These are phyloP conservation scores for Drosophila seclusa DNA, from an alignment of 2,888 invertebrate species.

Conservation along the genomic window DNA sequence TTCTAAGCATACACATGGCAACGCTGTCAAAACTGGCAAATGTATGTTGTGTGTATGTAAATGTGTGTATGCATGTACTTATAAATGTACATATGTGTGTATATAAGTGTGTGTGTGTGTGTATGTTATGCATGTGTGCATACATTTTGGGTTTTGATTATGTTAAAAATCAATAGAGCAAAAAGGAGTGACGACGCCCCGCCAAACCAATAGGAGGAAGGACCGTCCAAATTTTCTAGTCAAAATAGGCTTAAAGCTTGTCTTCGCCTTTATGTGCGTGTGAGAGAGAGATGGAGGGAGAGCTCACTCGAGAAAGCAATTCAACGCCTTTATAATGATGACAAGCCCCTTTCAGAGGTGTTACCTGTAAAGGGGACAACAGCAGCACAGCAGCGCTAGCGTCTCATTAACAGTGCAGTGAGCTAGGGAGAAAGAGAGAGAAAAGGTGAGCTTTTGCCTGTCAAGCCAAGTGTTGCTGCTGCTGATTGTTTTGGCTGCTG, in stretches of 20 bases:
- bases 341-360: conserved; percentile 56
- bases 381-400: conserved; percentile 42
- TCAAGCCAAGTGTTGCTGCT: conserved; percentile 59
- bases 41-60: conserved; percentile 8
- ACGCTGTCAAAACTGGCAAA: conserved; percentile 52
- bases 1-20: conserved; percentile 60
- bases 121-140: conserved; percentile 53
- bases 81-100: conserved; percentile 16
- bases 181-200: conserved; percentile 76
- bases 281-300: conserved; percentile 10
- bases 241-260: conserved; percentile 46
- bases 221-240: conserved; percentile 22
- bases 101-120: conserved; percentile 14
- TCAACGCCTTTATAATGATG: conserved; percentile 61
- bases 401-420: conserved; percentile 64
- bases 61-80: conserved; percentile 10
- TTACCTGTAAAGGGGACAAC: conserved; percentile 42
- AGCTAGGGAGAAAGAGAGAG: conserved; percentile 19
- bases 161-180: conserved; percentile 84
- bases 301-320: conserved; percentile 43
- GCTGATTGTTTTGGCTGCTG: conserved; percentile 55
- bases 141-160: conserved; percentile 80
- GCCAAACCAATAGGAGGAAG: conserved; percentile 19
- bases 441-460: conserved; percentile 37
- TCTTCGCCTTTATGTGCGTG: conserved; percentile 25